Base-by-base conservation (phyloP, 2,113 vertebrate genomes). In the Steatornis caripensis region DNA sequence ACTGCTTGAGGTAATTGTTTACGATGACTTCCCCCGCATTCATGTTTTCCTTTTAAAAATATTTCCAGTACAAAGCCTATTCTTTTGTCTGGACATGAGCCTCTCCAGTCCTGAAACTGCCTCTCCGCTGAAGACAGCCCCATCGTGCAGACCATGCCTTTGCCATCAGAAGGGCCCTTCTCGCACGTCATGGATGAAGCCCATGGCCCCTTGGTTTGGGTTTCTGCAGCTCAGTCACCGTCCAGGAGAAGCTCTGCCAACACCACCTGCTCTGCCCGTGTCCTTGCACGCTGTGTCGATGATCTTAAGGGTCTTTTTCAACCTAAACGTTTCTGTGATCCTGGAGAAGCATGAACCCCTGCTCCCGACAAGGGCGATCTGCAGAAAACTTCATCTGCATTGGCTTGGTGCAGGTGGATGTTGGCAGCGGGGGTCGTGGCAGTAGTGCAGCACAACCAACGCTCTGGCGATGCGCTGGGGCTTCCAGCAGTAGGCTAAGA, bases 401-500 rank as follows among this genome's bases (percentile, higher is more conserved):
- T 1, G 1, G 15, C 45, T 30, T 43, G 58, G 64, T 0, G 5
- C 5, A 7, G 46, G 32, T 30, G 51, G 58, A 30, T 15, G 23
- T 23, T 34, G 20, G 32, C 7, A 11, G n/a, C 29, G 30, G 34
- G 15, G 37, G 24, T 37, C 0, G 1, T 18, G 64, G 76, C 45
- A 54, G 32, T 19, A 24, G 16, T 0, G 3, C 36, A 78, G 32
- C 27, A 53, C 39, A 55, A 19, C 20, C 7, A 15, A 20, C 8
- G 23, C 20, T 20, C 27, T 32, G 45, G 34, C 0, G 2, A 36
- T 21, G 24, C 0, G 3, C 62, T 76, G 62, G n/a, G 49, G 34
- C 43, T 76, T 36, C 51, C 16, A 7, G 22, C 24, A 13, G 43
- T 37, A 36, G 58, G 51, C 18, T 66, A 5, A 61, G 49, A 41